Percentiles rank a stretch among this genome's conserved stretches.
These are phyloP conservation scores for Nebria salina DNA, from an alignment of 2,888 invertebrate genomes.

Conservation along the genomic window DNA sequence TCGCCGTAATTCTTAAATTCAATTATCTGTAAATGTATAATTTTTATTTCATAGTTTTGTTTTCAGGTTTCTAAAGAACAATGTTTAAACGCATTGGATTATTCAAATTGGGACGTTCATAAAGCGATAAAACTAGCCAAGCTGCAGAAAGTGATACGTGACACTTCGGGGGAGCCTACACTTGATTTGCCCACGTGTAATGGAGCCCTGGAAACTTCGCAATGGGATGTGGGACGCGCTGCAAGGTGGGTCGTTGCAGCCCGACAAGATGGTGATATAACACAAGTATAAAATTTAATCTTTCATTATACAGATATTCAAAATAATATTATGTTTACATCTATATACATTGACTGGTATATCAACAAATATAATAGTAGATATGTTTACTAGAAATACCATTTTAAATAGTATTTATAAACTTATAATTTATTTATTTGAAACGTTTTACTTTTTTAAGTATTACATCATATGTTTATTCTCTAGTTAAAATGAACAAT, in stretches of 20 bases:
- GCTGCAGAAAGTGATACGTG: slow-evolving; percentile 66
- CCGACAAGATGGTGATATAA: slow-evolving; percentile 53
- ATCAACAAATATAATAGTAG: too few relatives aligned
- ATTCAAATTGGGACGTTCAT: slow-evolving; percentile 89
- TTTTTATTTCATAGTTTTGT: slow-evolving; percentile 41
- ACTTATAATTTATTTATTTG: too few relatives aligned
- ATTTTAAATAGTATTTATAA: too few relatives aligned
- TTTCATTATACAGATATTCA: background rate
- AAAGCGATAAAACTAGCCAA: slow-evolving; percentile 85
- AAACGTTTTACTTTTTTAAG: too few relatives aligned
- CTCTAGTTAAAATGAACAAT: too few relatives aligned
- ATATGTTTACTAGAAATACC: too few relatives aligned
- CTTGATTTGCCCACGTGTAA: slow-evolving; percentile 60
- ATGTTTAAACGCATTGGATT: slow-evolving; percentile 82
- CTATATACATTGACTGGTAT: too few relatives aligned
- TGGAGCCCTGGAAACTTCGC: slow-evolving; percentile 68
- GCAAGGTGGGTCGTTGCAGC: slow-evolving; percentile 68
- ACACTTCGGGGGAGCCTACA: slow-evolving; percentile 50
- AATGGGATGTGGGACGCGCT: slow-evolving; percentile 76
- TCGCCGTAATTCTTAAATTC: too few relatives aligned
- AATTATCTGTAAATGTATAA: too few relatives aligned
- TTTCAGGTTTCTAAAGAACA: slow-evolving; percentile 75
- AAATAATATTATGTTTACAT: background rate
- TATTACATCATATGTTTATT: too few relatives aligned
- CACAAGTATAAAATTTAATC: slow-evolving; percentile 48